These are phyloP conservation scores for Sternarchorhynchus goeldii DNA, from an alignment of 2,797 vertebrate genomes.

Conservation along the genomic window DNA sequence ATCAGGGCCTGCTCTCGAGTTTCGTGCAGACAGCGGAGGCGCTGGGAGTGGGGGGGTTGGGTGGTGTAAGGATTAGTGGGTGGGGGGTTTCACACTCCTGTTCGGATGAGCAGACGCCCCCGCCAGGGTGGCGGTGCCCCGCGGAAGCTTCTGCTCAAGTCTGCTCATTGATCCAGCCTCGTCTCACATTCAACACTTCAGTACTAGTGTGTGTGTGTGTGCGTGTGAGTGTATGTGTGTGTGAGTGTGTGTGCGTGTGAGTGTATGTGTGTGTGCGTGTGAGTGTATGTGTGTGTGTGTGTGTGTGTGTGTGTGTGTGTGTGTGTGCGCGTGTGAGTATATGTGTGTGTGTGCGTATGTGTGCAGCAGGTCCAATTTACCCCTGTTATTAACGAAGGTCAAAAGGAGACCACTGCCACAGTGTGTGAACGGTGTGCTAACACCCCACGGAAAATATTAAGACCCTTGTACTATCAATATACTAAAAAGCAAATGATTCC, in stretches of 20 bases:
- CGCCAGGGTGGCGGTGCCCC: conserved; percentile 23
- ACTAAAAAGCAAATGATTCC: conserved; percentile 48
- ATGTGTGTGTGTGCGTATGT: conserved; percentile 36
- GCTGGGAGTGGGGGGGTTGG: too few relatives aligned
- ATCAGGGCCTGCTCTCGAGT: conserved; percentile 81
- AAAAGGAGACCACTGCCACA: conserved; percentile 48
- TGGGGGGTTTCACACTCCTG: conserved; percentile 49
- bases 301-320: too few relatives aligned
- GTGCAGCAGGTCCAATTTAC: conserved; percentile 50
- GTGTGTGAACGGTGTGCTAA: conserved; percentile 12
- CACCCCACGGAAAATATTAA: conserved; percentile 47
- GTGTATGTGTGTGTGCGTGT: conserved; percentile 28
- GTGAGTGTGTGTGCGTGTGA: conserved; percentile 37
- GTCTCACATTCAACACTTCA: conserved; percentile 77
- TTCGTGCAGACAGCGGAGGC: conserved; percentile 61
- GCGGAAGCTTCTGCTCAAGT: conserved; percentile 63
- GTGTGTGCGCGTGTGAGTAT: conserved; percentile 30
- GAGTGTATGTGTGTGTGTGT: conserved; percentile 22
- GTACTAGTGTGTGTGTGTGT: conserved; percentile 64
- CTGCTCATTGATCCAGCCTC: conserved; percentile 74
- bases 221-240: conserved; percentile 27
- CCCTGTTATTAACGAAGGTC: conserved; percentile 60
- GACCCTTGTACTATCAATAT: conserved; percentile 38
- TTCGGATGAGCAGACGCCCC: conserved; percentile 20
- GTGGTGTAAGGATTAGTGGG: too few relatives aligned